phyloP scores from a whole-genome alignment of 1,140 invertebrate species.

The Berghia stephanieae region DNA sequence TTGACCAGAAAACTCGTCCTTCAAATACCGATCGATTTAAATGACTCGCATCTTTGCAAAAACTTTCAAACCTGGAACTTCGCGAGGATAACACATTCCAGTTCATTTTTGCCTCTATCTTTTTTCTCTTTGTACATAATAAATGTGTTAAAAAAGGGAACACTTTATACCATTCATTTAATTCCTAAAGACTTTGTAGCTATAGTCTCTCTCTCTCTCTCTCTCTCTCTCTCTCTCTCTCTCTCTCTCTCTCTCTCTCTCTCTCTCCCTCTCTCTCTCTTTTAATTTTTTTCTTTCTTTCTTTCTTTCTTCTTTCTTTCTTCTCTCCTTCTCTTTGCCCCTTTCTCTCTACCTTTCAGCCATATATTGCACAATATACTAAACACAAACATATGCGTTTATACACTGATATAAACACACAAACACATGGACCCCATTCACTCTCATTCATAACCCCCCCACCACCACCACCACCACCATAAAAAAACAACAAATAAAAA shows the following conservation, averaged over 20 bases:
- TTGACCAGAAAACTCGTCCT: too few species aligned
- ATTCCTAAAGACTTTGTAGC: neutral
- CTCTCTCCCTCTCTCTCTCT: conserved; percentile 80
- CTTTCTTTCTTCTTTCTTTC: conserved; percentile 65
- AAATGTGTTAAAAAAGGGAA: conserved; percentile 83
- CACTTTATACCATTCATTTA: conserved; percentile 58
- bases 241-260: neutral
- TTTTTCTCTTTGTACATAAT: conserved; percentile 82
- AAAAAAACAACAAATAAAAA: too few species aligned
- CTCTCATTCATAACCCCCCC: too few species aligned
- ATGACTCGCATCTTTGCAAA: too few species aligned
- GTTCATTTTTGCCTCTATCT: conserved; percentile 72
- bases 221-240: neutral
- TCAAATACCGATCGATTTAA: too few species aligned
- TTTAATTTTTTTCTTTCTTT: neutral
- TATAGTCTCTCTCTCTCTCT: neutral
- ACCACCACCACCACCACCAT: too few species aligned
- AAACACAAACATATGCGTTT: too few species aligned
- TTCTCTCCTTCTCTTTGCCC: conserved; percentile 83
- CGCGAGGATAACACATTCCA: too few species aligned
- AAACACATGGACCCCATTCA: neutral
- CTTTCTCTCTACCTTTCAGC: too few species aligned
- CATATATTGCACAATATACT: too few species aligned
- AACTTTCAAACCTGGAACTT: too few species aligned
- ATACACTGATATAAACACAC: conserved; percentile 70